Evolutionary conservation across 2,888 invertebrate genomes (phyloP), one percentile per base, ranked within the genome.

Genomic region (Eumerus sabulonum): DNA sequence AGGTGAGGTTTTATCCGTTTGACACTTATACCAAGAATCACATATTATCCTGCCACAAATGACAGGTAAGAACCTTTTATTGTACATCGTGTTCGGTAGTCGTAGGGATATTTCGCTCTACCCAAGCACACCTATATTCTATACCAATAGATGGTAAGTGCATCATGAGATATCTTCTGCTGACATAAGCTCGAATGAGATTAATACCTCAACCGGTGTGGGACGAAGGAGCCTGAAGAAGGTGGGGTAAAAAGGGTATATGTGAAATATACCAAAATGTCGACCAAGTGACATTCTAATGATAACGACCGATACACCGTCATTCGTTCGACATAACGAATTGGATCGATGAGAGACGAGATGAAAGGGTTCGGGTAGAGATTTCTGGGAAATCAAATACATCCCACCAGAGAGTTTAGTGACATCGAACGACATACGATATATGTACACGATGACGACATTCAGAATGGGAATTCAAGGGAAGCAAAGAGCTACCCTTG

Each of bases 101-200:
- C 27, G 27, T 27, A 27, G 3, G 7, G 27, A 27, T 27, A 27
- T 27, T 27, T 27, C 2, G 3, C 27, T 27, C 27, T 4, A 27
- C 27, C 7, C 2, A 27, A 27, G 27, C 7, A 27, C 27, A 27
- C 7, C 27, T 4, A 4, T 27, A 7, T 27, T 27, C 18, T 19
- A 27, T n/a, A 53, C 36, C 2, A 7, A 27, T 18, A 27, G 42
- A 11, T 17, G 19, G 16, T 54, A 17, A 16, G 19, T 66, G 40
- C 42, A 18, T 2, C 35, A 35, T 40, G 36, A 62, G 47, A 71
- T 38, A 76, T 71, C 36, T 71, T 36, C 19, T 44, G 35, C 50
- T 50, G 60, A 59, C 72, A 60, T 76, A 60, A 76, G 60, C 64
- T 54, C 50, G 36, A 76, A 60, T 66, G 45, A 71, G 66, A 50